Base-by-base conservation (phyloP, 2,888 invertebrate species). In the Tanypteryx hageni region DNA sequence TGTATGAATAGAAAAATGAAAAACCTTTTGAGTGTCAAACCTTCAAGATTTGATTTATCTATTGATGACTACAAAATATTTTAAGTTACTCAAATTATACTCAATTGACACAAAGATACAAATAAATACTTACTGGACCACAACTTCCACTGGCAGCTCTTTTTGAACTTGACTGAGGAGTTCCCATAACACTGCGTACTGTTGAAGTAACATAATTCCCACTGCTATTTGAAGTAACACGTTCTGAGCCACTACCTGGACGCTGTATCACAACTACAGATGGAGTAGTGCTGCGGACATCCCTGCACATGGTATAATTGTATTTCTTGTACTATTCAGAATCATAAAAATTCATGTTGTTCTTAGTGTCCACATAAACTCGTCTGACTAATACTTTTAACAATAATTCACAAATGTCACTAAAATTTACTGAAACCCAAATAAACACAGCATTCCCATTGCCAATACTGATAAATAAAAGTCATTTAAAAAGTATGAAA, bases 181-280 rank as follows among this genome's bases (percentile, higher is more conserved):
- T 27, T 56, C 44, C 89, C 18, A 89, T 44, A 13, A 89, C 64
- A 89, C 61, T 89, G 0, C 89, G 64, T 13, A 89, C 89, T 11
- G 89, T 18, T 5, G 89, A 68, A n/a, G 89, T 68, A 27, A 89
- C 64, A 89, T 31, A 58, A 59, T 44, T 89, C 11, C 64, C 89
- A 64, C 61, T 44, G 56, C 18, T 89, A 13, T 44, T 89, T 1
- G 89, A 64, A 18, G 89, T 89, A 14, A 68, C 11, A 61, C 86
- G 59, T 9, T 82, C 82, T 82, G 82, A 31, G 18, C n/a, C 11
- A 8, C 56, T 18, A 44, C 64, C 44, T 11, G 89, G 89, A 9
- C 89, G 44, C 59, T 89, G 89, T 18, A 89, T 89, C 18, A 89
- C 89, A 2, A 89, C 89, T 2, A 89, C 89, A 13, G 89, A 89